Conservation (phyloP, 2,113 vertebrate genomes). For the Oncorhynchus kisutch region DNA sequence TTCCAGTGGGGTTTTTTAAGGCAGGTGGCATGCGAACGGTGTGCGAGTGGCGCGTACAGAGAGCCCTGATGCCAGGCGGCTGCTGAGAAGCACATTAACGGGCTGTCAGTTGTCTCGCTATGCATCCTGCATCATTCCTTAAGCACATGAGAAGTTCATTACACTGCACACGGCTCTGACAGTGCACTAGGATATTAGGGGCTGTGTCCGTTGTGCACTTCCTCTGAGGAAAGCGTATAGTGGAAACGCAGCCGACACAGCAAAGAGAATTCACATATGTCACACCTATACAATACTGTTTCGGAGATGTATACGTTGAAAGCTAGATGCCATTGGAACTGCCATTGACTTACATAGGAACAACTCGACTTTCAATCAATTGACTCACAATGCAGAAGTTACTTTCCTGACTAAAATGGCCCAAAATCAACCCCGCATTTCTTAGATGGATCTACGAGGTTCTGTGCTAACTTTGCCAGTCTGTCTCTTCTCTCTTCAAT, state of each 20-base stretch:
- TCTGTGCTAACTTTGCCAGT: no score
- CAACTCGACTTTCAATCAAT: no score
- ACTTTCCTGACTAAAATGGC: no score
- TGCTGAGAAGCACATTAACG: constrained; percentile 83
- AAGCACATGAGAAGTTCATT: constrained; percentile 91
- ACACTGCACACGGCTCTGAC: constrained; percentile 74
- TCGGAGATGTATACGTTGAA: no score
- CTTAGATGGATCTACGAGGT: no score
- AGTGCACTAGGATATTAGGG: constrained; percentile 64
- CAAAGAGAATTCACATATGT: constrained; percentile 5
- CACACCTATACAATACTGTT: not conserved
- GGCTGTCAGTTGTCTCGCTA: constrained; percentile 81
- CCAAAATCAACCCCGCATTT: no score
- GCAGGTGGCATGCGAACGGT: constrained; percentile 25
- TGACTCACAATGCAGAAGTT: no score
- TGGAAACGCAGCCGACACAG: not conserved
- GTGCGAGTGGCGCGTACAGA: constrained; percentile 71
- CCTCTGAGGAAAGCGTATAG: not conserved
- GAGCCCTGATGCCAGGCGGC: constrained; percentile 67
- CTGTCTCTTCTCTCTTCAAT: no score
- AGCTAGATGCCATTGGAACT: no score
- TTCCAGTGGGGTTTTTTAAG: constrained; percentile 73
- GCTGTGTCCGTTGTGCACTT: constrained; percentile 35
- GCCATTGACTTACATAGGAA: no score
- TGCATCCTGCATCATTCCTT: constrained; percentile 85